phyloP scores from a whole-genome alignment of 2,888 invertebrate genomes.

The Cheilosia vulpina region DNA sequence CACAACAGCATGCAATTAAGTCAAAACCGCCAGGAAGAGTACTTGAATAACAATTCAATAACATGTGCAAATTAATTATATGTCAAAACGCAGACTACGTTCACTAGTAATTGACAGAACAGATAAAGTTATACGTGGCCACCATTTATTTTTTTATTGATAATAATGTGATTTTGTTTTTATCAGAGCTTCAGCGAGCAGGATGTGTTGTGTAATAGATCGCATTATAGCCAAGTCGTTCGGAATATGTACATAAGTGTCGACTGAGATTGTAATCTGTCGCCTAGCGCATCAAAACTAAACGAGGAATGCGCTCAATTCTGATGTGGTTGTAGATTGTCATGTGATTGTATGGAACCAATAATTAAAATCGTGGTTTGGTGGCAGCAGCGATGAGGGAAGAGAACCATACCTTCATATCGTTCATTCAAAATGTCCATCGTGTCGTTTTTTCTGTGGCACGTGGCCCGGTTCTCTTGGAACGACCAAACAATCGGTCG shows the following conservation, averaged over 20 bases:
- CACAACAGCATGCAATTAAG: slow-evolving; percentile 19
- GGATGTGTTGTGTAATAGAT: background rate
- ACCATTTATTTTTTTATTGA: slow-evolving; percentile 23
- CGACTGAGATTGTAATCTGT: background rate
- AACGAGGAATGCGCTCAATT: no score
- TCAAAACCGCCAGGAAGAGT: background rate
- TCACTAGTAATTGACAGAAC: slow-evolving; percentile 18
- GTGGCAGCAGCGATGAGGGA: no score
- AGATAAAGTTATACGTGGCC: slow-evolving; percentile 23
- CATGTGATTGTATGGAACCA: no score
- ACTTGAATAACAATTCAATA: slow-evolving; percentile 9
- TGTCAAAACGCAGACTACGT: background rate
- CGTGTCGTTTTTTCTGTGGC: no score
- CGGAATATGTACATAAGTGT: background rate
- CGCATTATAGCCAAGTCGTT: background rate
- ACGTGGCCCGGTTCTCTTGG: no score
- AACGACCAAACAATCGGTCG: no score
- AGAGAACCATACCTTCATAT: no score
- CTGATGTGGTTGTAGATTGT: no score
- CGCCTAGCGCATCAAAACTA: background rate
- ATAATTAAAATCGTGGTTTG: no score
- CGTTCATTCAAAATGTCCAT: no score
- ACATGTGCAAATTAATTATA: background rate
- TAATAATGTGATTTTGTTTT: slow-evolving; percentile 11
- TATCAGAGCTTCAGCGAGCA: background rate